phyloP scores from a whole-genome alignment of 2,797 vertebrate species.

The Pempheris klunzingeri region DNA sequence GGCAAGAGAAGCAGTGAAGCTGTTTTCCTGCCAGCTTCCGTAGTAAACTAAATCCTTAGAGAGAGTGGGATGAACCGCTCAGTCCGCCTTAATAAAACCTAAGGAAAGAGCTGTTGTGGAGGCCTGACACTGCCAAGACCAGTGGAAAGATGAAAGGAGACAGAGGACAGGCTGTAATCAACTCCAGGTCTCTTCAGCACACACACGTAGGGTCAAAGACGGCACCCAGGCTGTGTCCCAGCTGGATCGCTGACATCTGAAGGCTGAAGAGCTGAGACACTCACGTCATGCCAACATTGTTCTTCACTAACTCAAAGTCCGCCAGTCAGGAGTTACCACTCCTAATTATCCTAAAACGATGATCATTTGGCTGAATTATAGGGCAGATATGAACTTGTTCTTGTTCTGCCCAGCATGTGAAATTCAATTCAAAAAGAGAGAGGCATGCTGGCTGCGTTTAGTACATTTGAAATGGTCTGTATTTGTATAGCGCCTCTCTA shows the following conservation, averaged over 20 bases:
- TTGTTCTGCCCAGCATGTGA: not conserved
- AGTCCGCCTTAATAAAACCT: constrained; percentile 50
- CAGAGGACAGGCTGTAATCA: constrained; percentile 60
- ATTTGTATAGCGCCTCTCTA: too few species aligned
- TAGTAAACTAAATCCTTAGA: constrained; percentile 22
- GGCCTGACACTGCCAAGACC: constrained; percentile 52
- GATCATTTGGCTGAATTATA: not conserved
- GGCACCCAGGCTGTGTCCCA: constrained; percentile 34
- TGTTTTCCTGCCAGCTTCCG: constrained; percentile 6
- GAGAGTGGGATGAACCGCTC: constrained; percentile 25
- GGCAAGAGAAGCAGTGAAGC: not conserved
- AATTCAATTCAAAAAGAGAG: too few species aligned
- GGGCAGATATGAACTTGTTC: accelerated
- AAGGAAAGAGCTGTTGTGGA: constrained; percentile 48
- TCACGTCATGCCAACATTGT: constrained; percentile 40
- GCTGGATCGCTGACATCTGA: constrained; percentile 43
- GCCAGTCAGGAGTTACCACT: not conserved
- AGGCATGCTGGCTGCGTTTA: not conserved
- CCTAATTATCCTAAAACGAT: not conserved
- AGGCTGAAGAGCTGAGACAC: constrained; percentile 24
- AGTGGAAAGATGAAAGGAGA: constrained; percentile 63
- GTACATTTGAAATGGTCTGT: too few species aligned
- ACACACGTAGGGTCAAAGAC: not conserved
- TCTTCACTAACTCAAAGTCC: not conserved
- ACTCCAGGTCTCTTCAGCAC: constrained; percentile 26